Evolutionary conservation across 2,113 vertebrate genomes (phyloP).

Genomic region (Takifugu bimaculatus): DNA sequence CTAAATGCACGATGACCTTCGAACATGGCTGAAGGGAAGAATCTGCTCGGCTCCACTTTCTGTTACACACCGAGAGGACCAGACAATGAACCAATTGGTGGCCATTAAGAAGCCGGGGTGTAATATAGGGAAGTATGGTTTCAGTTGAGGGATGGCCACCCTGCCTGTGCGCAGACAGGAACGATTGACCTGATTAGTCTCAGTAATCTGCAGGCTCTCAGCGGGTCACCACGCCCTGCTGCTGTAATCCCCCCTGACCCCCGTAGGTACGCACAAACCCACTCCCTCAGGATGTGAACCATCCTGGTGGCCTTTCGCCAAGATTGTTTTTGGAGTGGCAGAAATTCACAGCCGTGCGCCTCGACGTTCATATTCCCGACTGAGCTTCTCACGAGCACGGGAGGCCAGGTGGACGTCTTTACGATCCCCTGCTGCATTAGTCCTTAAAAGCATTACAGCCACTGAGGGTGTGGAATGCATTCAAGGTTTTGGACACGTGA

Average conservation of each 20-base stretch:
- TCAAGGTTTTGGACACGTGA: too few relatives aligned
- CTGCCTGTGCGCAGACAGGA: conserved; percentile 33
- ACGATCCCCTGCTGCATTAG: conserved; percentile 9
- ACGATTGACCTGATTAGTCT: conserved; percentile 68
- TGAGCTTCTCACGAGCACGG: conserved; percentile 31
- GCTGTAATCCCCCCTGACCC: conserved; percentile 59
- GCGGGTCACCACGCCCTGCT: conserved; percentile 49
- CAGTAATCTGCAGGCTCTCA: conserved; percentile 61
- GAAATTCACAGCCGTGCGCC: background rate
- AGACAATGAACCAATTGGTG: conserved; percentile 19
- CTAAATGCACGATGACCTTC: conserved; percentile 57
- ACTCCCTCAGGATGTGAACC: conserved; percentile 34
- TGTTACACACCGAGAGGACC: conserved; percentile 27
- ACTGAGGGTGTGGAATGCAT: too few relatives aligned
- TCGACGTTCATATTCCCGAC: conserved; percentile 25
- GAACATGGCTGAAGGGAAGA: conserved; percentile 35
- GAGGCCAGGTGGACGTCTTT: conserved; percentile 31
- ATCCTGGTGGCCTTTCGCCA: conserved; percentile 25
- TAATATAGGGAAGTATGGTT: conserved; percentile 12
- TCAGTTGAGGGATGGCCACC: conserved; percentile 38
- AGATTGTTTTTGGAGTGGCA: conserved; percentile 31
- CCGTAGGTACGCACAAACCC: conserved; percentile 41
- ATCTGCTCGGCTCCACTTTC: conserved; percentile 21
- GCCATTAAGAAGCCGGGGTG: conserved; percentile 1
- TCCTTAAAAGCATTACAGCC: too few relatives aligned